Evolutionary conservation across 2,113 vertebrate genomes (phyloP), one percentile per base, ranked within the genome.

Genomic region (Gobiocypris rarus): DNA sequence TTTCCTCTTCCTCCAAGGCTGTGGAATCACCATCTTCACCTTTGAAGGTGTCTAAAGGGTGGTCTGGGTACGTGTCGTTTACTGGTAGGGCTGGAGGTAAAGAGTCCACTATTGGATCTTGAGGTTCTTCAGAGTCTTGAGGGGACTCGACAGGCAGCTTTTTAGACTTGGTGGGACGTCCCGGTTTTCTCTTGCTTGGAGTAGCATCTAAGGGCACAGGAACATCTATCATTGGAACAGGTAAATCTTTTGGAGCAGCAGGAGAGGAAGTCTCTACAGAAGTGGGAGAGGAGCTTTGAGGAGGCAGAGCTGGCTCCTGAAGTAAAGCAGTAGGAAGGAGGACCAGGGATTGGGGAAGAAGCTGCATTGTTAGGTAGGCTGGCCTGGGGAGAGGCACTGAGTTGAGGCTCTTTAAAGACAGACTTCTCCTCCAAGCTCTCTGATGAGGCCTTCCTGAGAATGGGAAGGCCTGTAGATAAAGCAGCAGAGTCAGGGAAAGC

Each of bases 401-500:
- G 89, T 76, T 95, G 92, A 2, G 96, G 96, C 89, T 96, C 96
- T 92, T 96, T 97, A 87, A 96, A 95, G 14, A 91, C 83, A 9
- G 93, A 88, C 86, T 95, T 94, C 78, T 96, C 95, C 0, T 96
- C 92, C 10, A 93, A 91, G 82, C 96, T 96, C 0, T 97, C 96
- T 5, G 95, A 94, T 24, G 96, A 97, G 11, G 91, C 90, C 86
- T 96, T 98, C 84, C 96, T 95, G 54, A 92, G 91, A 19, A 93
- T 86, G 2, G 84, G 80, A 41, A 82, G 83, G 84, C 91, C 89
- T 0, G 95, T 87, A 85, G 95, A 85, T 67, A 94, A 93, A 41
- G 94, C 94, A 28, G 95, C 84, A 78, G 96, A 92, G 90, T 99
- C 98, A 0, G 96, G 96, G 92, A 99, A 99, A 88, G 96, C 96